Evolutionary conservation across 2,888 invertebrate species (phyloP).

Genomic region (Epinotia bilunana): DNA sequence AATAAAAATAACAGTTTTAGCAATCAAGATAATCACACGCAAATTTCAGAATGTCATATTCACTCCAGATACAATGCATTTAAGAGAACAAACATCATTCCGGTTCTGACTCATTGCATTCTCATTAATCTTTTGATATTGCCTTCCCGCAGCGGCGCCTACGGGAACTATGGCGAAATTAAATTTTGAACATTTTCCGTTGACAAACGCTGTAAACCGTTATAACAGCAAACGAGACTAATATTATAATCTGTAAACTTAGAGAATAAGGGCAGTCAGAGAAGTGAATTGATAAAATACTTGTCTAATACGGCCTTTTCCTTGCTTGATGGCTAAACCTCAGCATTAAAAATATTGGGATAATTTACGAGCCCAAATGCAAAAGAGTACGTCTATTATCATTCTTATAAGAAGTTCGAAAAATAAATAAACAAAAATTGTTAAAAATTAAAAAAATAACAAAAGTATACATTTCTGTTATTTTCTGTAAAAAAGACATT

Average conservation of each 20-base stretch:
- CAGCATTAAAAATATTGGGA: not conserved
- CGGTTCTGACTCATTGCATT: conserved; percentile 39
- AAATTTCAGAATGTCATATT: no score
- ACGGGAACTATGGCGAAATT: conserved; percentile 45
- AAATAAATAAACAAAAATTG: no score
- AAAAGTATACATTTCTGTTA: no score
- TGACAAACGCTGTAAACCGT: conserved; percentile 31
- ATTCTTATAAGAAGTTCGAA: no score
- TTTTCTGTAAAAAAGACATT: no score
- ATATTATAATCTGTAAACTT: conserved; percentile 21
- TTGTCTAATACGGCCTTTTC: not conserved
- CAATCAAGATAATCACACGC: not conserved
- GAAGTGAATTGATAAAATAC: conserved; percentile 1
- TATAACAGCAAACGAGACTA: conserved; percentile 18
- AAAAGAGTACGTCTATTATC: no score
- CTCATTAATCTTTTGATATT: conserved; percentile 49
- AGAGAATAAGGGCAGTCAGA: not conserved
- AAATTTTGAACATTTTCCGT: conserved; percentile 46
- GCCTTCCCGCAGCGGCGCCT: conserved; percentile 29
- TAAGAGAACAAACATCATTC: conserved; percentile 20
- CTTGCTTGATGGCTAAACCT: not conserved
- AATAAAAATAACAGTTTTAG: not conserved
- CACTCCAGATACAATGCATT: no score
- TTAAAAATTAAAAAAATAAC: no score
- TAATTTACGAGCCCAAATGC: no score